Base-by-base conservation (phyloP, 1,140 invertebrate genomes). In the Delia radicum region DNA sequence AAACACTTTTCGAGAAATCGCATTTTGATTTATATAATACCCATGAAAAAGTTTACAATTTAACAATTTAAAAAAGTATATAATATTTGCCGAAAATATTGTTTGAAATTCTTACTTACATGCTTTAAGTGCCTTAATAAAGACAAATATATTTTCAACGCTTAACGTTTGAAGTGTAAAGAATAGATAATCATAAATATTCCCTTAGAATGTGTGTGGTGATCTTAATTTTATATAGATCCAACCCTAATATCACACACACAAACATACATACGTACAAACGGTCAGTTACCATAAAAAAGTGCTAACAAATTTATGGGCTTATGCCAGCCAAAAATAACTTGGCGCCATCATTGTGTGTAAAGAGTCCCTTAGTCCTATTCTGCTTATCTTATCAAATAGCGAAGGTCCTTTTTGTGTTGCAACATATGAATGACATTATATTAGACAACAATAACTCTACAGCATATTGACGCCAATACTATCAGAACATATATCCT, bases 81-180 rank as follows among this genome's bases (percentile, higher is more conserved):
- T n/a, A n/a, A n/a, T n/a, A n/a, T n/a, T n/a, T n/a, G n/a, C n/a
- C n/a, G n/a, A n/a, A n/a, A n/a, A n/a, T n/a, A n/a, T n/a, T n/a
- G n/a, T n/a, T n/a, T n/a, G n/a, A n/a, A n/a, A n/a, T n/a, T n/a
- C n/a, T n/a, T n/a, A n/a, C n/a, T n/a, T n/a, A n/a, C n/a, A n/a
- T n/a, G n/a, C n/a, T n/a, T n/a, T n/a, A 37, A 37, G 13, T 37
- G 1, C 33, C 33, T 3, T 4, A 33, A 1, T 7, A 13, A 37
- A 37, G 13, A 7, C 33, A 37, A 37, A 37, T 67, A 67, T 67
- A 27, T 67, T 67, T 31, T 67, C 63, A 18, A 18, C 63, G 28
- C 63, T 67, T 31, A 67, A 67, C 63, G 63, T 67, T 67, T 67
- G 28, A 67, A 67, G 28, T 67, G 28, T 33, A 31, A n/a, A n/a